Conservation (phyloP, 53 echinoderm and acorn worm genomes). For the Antedon mediterranea region DNA sequence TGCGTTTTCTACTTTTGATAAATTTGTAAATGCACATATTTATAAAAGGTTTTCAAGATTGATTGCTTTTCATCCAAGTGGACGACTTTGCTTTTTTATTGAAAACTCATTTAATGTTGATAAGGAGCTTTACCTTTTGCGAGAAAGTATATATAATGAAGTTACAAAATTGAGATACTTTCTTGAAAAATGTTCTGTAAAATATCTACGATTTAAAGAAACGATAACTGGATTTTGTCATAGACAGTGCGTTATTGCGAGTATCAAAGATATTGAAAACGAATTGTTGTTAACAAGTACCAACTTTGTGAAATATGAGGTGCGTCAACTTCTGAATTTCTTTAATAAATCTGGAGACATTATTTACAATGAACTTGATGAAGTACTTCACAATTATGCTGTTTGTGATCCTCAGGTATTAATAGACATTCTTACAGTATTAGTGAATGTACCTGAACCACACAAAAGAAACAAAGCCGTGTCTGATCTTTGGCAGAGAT, state of each 20-base stretch:
- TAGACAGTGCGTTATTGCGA: background rate
- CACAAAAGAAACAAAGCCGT: too few species aligned
- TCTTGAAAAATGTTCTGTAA: background rate
- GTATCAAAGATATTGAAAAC: background rate
- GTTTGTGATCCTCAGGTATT: slow-evolving; percentile 1
- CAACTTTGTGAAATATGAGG: background rate
- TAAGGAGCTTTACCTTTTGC: background rate
- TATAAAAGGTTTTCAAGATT: background rate
- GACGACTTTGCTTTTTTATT: background rate
- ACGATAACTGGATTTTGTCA: background rate
- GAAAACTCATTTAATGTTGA: background rate
- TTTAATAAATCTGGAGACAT: slow-evolving; percentile 3
- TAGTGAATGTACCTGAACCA: background rate
- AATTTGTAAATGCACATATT: background rate
- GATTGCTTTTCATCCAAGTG: background rate
- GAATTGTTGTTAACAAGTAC: background rate
- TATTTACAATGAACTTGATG: background rate
- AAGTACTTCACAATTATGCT: background rate
- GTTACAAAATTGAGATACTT: background rate
- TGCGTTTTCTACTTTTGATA: background rate
- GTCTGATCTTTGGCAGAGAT: too few species aligned
- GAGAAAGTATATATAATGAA: background rate
- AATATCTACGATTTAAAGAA: background rate
- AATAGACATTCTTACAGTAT: background rate
- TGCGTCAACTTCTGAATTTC: background rate